A percentile compares a stretch with the other conserved stretches of the same genome.
Conservation (phyloP, 2,113 vertebrate species). For the Calidris pygmaea region DNA sequence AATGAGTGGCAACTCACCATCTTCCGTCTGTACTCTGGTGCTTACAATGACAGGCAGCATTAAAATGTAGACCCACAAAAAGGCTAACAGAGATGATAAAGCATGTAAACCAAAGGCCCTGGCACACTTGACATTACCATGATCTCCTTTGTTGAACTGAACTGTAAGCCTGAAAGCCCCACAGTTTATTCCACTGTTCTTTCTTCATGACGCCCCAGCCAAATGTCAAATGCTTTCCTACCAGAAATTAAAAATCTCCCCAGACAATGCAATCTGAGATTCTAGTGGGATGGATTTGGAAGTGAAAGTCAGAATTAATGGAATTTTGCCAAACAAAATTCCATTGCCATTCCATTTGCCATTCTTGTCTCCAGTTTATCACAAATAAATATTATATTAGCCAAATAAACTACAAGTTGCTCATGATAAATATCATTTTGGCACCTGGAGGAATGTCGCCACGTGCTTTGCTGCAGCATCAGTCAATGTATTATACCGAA, state of each 20-base stretch:
- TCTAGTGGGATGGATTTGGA: not conserved
- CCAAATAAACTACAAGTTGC: not conserved
- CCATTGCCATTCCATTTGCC: no score
- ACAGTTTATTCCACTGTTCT: not conserved
- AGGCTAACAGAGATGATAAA: not conserved
- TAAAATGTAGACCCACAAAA: not conserved
- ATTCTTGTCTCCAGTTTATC: not conserved
- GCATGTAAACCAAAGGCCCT: not conserved
- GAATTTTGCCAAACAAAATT: conserved; percentile 4
- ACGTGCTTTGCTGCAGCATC: conserved; percentile 77
- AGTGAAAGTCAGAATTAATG: not conserved
- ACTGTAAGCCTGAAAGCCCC: not conserved
- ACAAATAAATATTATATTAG: not conserved
- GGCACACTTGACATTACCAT: not conserved
- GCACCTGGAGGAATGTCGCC: conserved; percentile 79
- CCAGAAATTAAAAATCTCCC: not conserved
- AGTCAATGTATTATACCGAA: conserved; percentile 81
- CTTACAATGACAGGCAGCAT: not conserved
- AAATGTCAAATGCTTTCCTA: not conserved
- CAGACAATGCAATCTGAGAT: not conserved
- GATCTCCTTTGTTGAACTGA: not conserved
- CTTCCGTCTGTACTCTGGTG: not conserved
- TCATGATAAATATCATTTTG: not conserved
- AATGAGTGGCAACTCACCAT: not conserved
- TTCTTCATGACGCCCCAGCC: not conserved